A percentile compares a stretch with the other conserved stretches of the same genome.
These are phyloP conservation scores for Ceyx margarethae DNA, from an alignment of 2,113 vertebrate species.

Conservation along the genomic window DNA sequence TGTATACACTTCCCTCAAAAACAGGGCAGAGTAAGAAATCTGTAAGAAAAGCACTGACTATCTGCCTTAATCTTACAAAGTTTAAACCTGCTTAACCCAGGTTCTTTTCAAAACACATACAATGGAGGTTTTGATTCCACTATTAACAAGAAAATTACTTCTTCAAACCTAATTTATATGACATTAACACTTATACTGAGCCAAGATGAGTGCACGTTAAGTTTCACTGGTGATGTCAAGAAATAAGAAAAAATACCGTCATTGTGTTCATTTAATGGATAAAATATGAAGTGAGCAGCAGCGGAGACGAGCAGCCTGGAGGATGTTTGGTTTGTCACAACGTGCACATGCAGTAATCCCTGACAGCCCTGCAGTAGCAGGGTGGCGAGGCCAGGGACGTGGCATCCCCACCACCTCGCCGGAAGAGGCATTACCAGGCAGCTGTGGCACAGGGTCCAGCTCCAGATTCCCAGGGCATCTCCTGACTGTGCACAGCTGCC, in stretches of 20 bases:
- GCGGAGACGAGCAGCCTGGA: neutral
- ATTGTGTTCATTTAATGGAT: neutral
- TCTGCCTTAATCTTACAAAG: slow-evolving; percentile 28
- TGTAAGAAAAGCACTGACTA: neutral
- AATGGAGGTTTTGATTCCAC: slow-evolving; percentile 12
- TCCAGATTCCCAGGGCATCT: neutral
- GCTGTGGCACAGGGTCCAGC: neutral
- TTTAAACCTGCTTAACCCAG: slow-evolving; percentile 55
- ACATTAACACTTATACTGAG: slow-evolving; percentile 30
- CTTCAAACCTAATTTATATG: slow-evolving; percentile 61
- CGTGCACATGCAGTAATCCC: neutral
- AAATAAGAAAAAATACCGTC: neutral
- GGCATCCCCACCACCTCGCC: rapidly evolving
- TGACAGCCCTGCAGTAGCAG: neutral
- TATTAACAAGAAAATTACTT: slow-evolving; percentile 66
- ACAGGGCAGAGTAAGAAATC: neutral
- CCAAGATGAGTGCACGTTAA: neutral
- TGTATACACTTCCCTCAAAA: neutral
- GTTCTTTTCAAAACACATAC: slow-evolving; percentile 42
- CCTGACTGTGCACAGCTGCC: neutral
- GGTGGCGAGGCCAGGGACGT: rapidly evolving
- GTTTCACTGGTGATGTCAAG: slow-evolving; percentile 28
- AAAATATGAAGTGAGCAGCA: slow-evolving; percentile 27
- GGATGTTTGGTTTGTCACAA: slow-evolving; percentile 44
- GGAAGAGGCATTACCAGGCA: neutral